These are phyloP conservation scores for Ancistrus triradiatus DNA, from an alignment of 2,113 vertebrate species.

Conservation along the genomic window DNA sequence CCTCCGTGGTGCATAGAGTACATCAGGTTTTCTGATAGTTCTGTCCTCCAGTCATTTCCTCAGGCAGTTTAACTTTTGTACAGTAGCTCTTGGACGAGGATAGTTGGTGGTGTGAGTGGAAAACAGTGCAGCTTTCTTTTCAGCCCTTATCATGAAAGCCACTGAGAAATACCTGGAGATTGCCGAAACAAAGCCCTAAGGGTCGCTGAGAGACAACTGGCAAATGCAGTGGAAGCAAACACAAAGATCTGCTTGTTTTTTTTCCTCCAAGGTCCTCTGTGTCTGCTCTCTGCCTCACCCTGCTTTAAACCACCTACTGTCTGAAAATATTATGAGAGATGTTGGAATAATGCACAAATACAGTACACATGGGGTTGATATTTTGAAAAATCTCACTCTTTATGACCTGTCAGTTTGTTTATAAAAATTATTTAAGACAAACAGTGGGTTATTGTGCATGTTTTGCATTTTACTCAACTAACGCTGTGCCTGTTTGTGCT, in stretches of 20 bases:
- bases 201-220: constrained; percentile 61
- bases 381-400: too few relatives aligned
- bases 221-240: constrained; percentile 41
- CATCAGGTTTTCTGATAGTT: too few relatives aligned
- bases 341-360: not conserved
- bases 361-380: not conserved
- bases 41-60: too few relatives aligned
- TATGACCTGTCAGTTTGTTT: not conserved
- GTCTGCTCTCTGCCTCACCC: constrained; percentile 32
- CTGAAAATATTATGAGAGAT: not conserved
- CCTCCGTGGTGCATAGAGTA: too few relatives aligned
- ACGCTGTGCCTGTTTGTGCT: too few relatives aligned
- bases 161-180: constrained; percentile 57
- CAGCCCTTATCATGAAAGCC: constrained; percentile 53
- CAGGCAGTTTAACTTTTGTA: too few relatives aligned
- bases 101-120: constrained; percentile 58
- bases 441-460: too few relatives aligned
- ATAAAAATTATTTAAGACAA: not conserved
- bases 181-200: constrained; percentile 52
- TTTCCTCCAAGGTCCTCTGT: constrained; percentile 35
- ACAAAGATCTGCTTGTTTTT: constrained; percentile 55
- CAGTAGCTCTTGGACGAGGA: constrained; percentile 61
- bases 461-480: not conserved
- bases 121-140: constrained; percentile 54
- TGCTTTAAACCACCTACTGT: not conserved